Evolutionary conservation across 1,140 invertebrate species (phyloP).

Genomic region (Chelonus insularis): DNA sequence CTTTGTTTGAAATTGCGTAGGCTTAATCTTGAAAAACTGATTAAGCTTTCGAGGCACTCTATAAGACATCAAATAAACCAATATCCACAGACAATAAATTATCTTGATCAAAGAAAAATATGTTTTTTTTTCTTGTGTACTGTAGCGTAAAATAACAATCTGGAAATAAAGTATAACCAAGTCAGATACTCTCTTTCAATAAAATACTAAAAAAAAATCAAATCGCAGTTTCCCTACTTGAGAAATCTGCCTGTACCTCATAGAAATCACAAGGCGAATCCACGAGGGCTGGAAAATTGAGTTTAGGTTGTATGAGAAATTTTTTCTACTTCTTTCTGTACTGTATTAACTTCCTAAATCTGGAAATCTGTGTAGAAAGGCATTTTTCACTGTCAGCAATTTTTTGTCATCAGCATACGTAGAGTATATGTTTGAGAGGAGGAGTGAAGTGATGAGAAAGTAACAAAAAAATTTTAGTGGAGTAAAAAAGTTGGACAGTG

Average conservation of each 20-base stretch:
- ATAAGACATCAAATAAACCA: slow-evolving; percentile 1
- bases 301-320: slow-evolving; percentile 13
- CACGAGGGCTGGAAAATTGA: slow-evolving; percentile 21
- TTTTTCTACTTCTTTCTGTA: slow-evolving; percentile 4
- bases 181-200: neutral
- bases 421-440: neutral
- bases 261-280: slow-evolving; percentile 5
- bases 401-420: slow-evolving; percentile 4
- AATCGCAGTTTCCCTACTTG: slow-evolving; percentile 2
- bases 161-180: neutral
- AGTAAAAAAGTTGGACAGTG: neutral
- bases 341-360: slow-evolving; percentile 22
- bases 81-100: slow-evolving; percentile 18
- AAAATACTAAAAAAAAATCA: slow-evolving; percentile 3
- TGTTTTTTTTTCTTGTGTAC: slow-evolving; percentile 9
- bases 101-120: slow-evolving; percentile 26
- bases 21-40: slow-evolving; percentile 10
- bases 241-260: slow-evolving; percentile 11
- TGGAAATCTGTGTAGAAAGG: slow-evolving; percentile 13
- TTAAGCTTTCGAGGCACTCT: slow-evolving; percentile 7
- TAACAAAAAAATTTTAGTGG: neutral
- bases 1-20: neutral
- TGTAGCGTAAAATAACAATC: neutral
- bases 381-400: slow-evolving; percentile 24
- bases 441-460: neutral